A percentile compares a stretch with the other conserved stretches of the same genome.
Conservation (phyloP, 2,797 vertebrate species). For the Smutsia gigantea region DNA sequence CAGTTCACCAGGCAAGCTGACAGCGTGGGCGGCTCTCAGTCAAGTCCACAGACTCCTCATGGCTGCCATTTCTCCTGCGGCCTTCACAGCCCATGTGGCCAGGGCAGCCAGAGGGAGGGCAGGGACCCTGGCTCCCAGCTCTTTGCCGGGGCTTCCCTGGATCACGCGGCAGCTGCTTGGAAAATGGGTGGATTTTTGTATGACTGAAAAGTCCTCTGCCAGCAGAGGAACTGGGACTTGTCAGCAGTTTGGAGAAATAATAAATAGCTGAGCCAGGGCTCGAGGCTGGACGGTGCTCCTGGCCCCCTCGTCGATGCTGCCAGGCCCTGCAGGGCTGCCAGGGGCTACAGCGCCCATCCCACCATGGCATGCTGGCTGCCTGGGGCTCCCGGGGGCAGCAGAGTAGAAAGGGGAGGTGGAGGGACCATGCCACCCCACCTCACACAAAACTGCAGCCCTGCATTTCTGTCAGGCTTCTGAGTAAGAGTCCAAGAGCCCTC, state of each 20-base stretch:
- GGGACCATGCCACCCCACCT: neutral
- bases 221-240: neutral
- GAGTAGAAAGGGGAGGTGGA: neutral
- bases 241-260: conserved; percentile 14
- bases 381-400: too few relatives aligned
- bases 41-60: conserved; percentile 80
- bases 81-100: neutral
- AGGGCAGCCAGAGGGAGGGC: neutral
- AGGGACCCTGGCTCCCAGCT: neutral
- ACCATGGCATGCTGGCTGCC: neutral
- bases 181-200: neutral
- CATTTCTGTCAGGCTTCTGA: neutral
- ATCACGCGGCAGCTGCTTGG: neutral
- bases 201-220: neutral
- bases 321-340: neutral
- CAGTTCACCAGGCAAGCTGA: conserved; percentile 89
- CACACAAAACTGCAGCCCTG: neutral
- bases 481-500: neutral
- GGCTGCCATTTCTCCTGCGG: conserved; percentile 20
- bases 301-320: too few relatives aligned
- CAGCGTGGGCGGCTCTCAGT: conserved; percentile 82
- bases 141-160: neutral
- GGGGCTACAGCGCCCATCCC: neutral
- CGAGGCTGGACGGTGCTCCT: neutral
- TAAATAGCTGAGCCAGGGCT: neutral